These are phyloP conservation scores for Junonia oenone DNA, from an alignment of 2,888 invertebrate genomes.

Conservation along the genomic window DNA sequence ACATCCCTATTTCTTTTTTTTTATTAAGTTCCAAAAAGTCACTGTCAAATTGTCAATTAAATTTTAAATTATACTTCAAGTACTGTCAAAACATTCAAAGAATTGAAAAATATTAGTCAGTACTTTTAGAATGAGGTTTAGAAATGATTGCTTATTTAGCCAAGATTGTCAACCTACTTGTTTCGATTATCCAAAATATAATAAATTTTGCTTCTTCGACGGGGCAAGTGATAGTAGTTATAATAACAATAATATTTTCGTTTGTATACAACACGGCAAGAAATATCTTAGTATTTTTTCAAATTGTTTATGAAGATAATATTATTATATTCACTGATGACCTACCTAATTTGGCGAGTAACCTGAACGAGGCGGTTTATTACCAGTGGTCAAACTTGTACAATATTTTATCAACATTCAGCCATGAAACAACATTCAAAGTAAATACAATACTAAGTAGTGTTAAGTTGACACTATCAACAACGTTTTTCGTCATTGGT, in stretches of 20 bases:
- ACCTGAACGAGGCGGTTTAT: slow-evolving; percentile 26
- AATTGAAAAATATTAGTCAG: background rate
- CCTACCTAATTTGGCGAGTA: slow-evolving; percentile 42
- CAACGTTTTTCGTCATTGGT: slow-evolving; percentile 39
- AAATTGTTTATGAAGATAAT: slow-evolving; percentile 71
- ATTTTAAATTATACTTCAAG: background rate
- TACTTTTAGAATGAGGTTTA: slow-evolving; percentile 20
- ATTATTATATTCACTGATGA: slow-evolving; percentile 57
- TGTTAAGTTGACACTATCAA: slow-evolving; percentile 39
- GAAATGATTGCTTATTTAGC: slow-evolving; percentile 63
- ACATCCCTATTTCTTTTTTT: no score
- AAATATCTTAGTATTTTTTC: slow-evolving; percentile 49
- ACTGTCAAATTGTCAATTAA: no score
- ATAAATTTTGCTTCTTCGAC: slow-evolving; percentile 51
- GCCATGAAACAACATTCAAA: slow-evolving; percentile 36
- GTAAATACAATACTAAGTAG: slow-evolving; percentile 35
- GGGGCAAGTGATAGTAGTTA: slow-evolving; percentile 57
- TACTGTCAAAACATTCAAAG: background rate
- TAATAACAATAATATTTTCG: slow-evolving; percentile 41
- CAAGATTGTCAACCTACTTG: slow-evolving; percentile 51
- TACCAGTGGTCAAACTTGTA: slow-evolving; percentile 33
- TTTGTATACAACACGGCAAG: slow-evolving; percentile 37
- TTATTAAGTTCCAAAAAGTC: no score
- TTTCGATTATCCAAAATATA: slow-evolving; percentile 46
- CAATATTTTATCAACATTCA: slow-evolving; percentile 37